phyloP scores from a whole-genome alignment of 2,113 vertebrate species.

The Dipodomys merriami region DNA sequence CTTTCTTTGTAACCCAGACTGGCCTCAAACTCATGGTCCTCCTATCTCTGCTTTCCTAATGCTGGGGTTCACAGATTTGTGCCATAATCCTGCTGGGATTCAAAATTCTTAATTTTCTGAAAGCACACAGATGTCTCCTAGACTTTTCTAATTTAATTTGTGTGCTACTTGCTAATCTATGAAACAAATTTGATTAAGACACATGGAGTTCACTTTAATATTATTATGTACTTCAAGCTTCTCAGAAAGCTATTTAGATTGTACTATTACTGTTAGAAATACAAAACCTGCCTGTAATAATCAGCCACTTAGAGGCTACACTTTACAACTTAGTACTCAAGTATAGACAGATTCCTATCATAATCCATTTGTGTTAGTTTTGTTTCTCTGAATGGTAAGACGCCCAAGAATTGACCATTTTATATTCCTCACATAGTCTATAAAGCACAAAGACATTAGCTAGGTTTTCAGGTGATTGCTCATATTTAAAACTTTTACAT shows the following conservation, averaged over 20 bases:
- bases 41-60: not conserved
- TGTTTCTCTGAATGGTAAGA: not conserved
- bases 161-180: slow-evolving; percentile 55
- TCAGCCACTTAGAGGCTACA: not conserved
- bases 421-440: not conserved
- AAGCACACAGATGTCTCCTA: slow-evolving; percentile 9
- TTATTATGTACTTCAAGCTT: slow-evolving; percentile 28
- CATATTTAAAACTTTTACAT: slow-evolving; percentile 15
- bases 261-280: not conserved
- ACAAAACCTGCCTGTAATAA: not conserved
- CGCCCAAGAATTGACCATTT: not conserved
- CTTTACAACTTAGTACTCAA: not conserved
- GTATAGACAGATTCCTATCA: not conserved
- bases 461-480: slow-evolving; percentile 24
- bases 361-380: not conserved
- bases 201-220: slow-evolving; percentile 33
- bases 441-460: slow-evolving; percentile 10
- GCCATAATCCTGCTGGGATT: not conserved
- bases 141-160: slow-evolving; percentile 45
- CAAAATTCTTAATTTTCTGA: slow-evolving; percentile 41
- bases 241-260: not conserved
- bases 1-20: not conserved
- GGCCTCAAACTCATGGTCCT: not conserved
- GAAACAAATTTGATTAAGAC: slow-evolving; percentile 59
- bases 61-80: not conserved